Percentiles rank a stretch among this genome's conserved stretches.
These are phyloP conservation scores for Peromyscus polionotus DNA, from an alignment of 2,113 vertebrate genomes.

Conservation along the genomic window DNA sequence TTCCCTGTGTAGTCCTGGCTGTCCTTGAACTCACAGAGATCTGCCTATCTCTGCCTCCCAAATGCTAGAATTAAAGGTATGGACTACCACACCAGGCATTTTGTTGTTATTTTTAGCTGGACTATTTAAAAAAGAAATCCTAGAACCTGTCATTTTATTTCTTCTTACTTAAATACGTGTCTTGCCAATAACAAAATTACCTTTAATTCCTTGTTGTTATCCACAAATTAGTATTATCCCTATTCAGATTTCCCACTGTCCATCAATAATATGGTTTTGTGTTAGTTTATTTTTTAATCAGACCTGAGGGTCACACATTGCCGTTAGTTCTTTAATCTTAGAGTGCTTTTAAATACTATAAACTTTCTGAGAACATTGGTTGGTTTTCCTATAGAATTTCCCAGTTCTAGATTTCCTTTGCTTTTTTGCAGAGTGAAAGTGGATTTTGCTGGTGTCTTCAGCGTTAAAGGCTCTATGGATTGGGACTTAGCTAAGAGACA, in stretches of 20 bases:
- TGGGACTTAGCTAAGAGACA: no score
- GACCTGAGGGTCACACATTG: not conserved
- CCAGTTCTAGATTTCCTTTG: not conserved
- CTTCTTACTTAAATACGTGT: not conserved
- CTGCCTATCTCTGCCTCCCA: no score
- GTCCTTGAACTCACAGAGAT: no score
- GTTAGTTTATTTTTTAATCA: not conserved
- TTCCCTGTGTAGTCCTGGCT: no score
- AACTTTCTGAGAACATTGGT: not conserved
- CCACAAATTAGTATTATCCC: no score
- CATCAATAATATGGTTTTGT: not conserved
- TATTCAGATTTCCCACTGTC: not conserved
- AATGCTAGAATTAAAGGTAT: no score
- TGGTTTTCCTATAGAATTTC: not conserved
- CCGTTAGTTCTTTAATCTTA: not conserved
- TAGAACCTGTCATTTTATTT: not conserved
- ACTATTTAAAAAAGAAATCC: not conserved
- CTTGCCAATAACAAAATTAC: not conserved
- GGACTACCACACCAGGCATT: no score
- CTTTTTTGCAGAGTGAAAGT: not conserved
- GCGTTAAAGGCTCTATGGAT: not conserved
- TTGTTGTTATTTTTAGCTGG: not conserved
- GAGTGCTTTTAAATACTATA: not conserved
- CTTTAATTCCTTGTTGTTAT: not conserved
- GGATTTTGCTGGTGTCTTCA: no score